phyloP scores from a whole-genome alignment of 2,113 vertebrate genomes.

The Dromas ardeola region DNA sequence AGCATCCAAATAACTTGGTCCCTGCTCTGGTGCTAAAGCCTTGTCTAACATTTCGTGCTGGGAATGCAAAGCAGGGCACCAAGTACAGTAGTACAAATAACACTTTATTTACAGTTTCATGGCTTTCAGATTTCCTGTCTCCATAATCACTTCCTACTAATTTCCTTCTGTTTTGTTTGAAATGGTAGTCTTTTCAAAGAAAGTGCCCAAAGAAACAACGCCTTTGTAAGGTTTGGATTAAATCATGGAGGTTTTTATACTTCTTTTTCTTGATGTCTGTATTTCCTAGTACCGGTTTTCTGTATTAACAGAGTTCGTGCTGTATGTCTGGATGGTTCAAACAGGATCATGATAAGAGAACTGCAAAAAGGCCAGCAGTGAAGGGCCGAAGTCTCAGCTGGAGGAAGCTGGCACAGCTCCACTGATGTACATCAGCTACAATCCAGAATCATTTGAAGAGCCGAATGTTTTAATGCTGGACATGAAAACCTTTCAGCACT shows the following conservation, averaged over 20 bases:
- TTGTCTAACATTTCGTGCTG: conserved; percentile 68
- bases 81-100: conserved; percentile 65
- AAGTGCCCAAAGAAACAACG: conserved; percentile 59
- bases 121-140: conserved; percentile 68
- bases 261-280: conserved; percentile 54
- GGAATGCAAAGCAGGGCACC: conserved; percentile 61
- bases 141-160: conserved; percentile 63
- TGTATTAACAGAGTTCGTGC: conserved; percentile 47
- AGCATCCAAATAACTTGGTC: conserved; percentile 24
- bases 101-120: conserved; percentile 65
- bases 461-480: conserved; percentile 1
- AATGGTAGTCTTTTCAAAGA: conserved; percentile 63
- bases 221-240: conserved; percentile 66
- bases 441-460: background rate
- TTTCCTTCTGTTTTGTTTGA: conserved; percentile 64
- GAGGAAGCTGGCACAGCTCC: conserved; percentile 57
- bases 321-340: conserved; percentile 56
- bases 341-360: conserved; percentile 51
- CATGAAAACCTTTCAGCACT: background rate
- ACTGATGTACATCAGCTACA: conserved; percentile 12
- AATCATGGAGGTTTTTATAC: conserved; percentile 51
- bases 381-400: conserved; percentile 17
- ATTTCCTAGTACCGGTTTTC: conserved; percentile 48
- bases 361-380: conserved; percentile 46
- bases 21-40: conserved; percentile 22